Evolutionary conservation across 2,113 vertebrate species (phyloP).

Genomic region (Oophaga pumilio): DNA sequence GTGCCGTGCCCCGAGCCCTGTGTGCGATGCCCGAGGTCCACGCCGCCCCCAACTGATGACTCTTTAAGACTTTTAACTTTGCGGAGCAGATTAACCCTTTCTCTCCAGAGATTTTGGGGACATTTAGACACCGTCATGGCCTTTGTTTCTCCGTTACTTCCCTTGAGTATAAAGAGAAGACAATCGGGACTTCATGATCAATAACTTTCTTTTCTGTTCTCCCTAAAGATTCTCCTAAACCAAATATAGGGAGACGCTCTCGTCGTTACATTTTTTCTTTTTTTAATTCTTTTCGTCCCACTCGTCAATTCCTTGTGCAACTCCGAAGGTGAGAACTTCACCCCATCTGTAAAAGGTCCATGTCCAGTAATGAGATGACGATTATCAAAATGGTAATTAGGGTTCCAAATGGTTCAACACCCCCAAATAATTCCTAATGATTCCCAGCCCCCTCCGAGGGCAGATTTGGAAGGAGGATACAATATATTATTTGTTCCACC

Average conservation of each 20-base stretch:
- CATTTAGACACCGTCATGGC: not conserved
- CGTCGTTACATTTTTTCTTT: too few relatives aligned
- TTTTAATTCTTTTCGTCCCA: too few relatives aligned
- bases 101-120: not conserved
- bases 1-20: constrained; percentile 73
- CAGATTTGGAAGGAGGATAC: too few relatives aligned
- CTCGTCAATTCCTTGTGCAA: too few relatives aligned
- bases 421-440: too few relatives aligned
- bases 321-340: too few relatives aligned
- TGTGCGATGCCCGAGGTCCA: constrained; percentile 73
- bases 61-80: constrained; percentile 63
- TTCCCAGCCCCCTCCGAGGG: too few relatives aligned
- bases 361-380: too few relatives aligned
- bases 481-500: too few relatives aligned
- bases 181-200: not conserved
- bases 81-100: constrained; percentile 20
- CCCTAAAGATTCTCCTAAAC: not conserved
- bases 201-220: not conserved
- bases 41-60: constrained; percentile 70
- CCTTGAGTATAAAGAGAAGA: not conserved
- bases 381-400: too few relatives aligned
- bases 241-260: not conserved
- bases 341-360: too few relatives aligned
- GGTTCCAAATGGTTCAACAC: too few relatives aligned
- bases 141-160: not conserved